phyloP scores from a whole-genome alignment of 2,888 invertebrate species.

The Caenorhabditis uteleia region DNA sequence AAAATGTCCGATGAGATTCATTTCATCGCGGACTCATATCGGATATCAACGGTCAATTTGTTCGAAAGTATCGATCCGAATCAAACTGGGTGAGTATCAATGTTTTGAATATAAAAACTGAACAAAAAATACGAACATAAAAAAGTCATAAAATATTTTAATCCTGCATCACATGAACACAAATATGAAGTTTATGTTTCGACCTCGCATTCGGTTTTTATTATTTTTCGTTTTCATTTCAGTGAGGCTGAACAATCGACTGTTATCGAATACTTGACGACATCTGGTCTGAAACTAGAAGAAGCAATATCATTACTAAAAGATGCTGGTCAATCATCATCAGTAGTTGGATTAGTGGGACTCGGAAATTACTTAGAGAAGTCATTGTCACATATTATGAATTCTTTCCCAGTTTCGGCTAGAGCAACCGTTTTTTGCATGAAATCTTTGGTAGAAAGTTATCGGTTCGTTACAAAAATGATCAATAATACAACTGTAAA shows the following conservation, averaged over 20 bases:
- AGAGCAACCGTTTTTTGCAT: conserved; percentile 52
- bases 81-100: conserved; percentile 44
- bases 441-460: conserved; percentile 49
- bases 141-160: neutral
- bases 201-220: neutral
- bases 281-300: conserved; percentile 51
- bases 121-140: neutral
- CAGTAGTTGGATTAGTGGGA: conserved; percentile 44
- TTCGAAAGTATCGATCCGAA: conserved; percentile 50
- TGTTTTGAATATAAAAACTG: neutral
- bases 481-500: neutral
- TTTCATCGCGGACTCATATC: conserved; percentile 55
- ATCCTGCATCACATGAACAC: no score
- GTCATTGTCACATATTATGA: conserved; percentile 40
- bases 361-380: conserved; percentile 53
- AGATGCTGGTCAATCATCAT: conserved; percentile 43
- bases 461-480: conserved; percentile 30
- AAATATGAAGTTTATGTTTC: no score
- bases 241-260: conserved; percentile 53
- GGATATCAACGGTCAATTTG: conserved; percentile 49
- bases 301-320: conserved; percentile 50
- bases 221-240: conserved; percentile 16
- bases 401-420: conserved; percentile 44
- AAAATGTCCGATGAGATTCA: conserved; percentile 55
- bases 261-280: conserved; percentile 54